A percentile compares a stretch with the other conserved stretches of the same genome.
phyloP scores from a whole-genome alignment of 2,113 vertebrate species.

The Hydrolagus affinis region DNA sequence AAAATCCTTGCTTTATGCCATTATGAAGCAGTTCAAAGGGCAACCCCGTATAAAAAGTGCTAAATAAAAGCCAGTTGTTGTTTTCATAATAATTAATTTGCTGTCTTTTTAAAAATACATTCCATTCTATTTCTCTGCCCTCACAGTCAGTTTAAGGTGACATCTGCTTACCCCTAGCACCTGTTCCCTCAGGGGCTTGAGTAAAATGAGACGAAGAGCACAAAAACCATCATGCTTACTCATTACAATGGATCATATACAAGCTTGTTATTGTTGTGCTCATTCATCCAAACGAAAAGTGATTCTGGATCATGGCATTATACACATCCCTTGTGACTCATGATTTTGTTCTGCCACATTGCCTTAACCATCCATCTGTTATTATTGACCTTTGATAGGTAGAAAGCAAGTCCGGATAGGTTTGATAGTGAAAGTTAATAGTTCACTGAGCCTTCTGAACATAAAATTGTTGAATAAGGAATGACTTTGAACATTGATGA shows the following conservation, averaged over 20 bases:
- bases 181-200: too few relatives aligned
- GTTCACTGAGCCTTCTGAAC: neutral
- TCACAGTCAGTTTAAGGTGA: too few relatives aligned
- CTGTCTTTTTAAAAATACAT: too few relatives aligned
- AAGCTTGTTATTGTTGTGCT: neutral
- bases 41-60: too few relatives aligned
- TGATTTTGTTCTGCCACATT: neutral
- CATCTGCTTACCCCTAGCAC: too few relatives aligned
- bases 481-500: neutral
- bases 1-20: too few relatives aligned
- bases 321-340: neutral
- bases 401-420: neutral
- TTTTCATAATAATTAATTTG: too few relatives aligned
- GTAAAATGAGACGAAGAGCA: too few relatives aligned
- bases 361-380: neutral
- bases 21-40: too few relatives aligned
- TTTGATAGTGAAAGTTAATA: conserved; percentile 2
- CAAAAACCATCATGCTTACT: too few relatives aligned
- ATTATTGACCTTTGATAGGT: neutral
- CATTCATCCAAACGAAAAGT: neutral
- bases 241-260: neutral
- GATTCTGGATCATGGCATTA: neutral
- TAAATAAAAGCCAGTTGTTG: too few relatives aligned
- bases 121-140: too few relatives aligned
- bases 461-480: neutral